Evolutionary conservation across 2,797 vertebrate genomes (phyloP).

Genomic region (Halcyon leucocephala): DNA sequence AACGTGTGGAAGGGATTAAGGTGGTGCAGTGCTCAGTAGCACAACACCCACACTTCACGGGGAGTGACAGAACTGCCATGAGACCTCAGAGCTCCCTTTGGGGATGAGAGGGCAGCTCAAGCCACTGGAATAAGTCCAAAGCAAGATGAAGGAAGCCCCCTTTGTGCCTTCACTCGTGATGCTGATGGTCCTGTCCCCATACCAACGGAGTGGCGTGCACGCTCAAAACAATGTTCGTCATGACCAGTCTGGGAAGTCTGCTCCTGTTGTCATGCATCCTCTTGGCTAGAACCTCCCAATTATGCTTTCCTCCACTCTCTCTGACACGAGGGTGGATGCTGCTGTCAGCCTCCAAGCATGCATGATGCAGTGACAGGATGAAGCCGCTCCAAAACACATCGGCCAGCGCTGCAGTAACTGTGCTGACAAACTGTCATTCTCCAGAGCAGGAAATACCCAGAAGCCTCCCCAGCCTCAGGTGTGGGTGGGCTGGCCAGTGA

Average conservation of each 20-base stretch:
- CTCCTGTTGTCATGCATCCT: neutral
- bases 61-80: neutral
- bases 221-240: neutral
- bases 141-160: neutral
- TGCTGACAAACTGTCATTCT: neutral
- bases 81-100: neutral
- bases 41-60: neutral
- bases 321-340: neutral
- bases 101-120: neutral
- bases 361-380: neutral
- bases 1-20: neutral
- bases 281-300: neutral
- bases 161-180: fast-evolving
- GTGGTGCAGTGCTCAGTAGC: neutral
- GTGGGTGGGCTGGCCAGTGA: neutral
- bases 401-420: neutral
- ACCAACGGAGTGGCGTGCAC: fast-evolving
- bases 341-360: neutral
- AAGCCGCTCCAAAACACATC: neutral
- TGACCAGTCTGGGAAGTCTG: neutral
- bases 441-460: neutral
- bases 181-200: neutral
- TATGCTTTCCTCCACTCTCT: neutral
- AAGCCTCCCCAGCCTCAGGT: neutral
- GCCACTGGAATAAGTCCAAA: neutral